These are phyloP conservation scores for Eurosta solidaginis DNA, from an alignment of 1,140 invertebrate species.

Conservation along the genomic window DNA sequence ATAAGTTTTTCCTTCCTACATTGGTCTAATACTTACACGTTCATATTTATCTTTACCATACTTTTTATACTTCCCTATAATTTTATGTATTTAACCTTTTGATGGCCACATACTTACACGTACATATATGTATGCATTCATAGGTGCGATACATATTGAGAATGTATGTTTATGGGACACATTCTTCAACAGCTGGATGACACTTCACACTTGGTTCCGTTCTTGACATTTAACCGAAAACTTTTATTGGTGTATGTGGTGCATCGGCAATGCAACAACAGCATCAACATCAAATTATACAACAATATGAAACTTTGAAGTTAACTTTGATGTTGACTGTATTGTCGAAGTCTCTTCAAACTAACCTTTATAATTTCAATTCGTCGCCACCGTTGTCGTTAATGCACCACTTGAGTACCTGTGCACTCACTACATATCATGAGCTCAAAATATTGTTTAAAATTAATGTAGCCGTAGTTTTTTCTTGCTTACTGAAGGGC, in stretches of 20 bases:
- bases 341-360: background rate
- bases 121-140: no score
- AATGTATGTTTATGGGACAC: background rate
- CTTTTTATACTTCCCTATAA: background rate
- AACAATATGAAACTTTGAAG: background rate
- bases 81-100: constrained; percentile 18
- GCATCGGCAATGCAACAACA: background rate
- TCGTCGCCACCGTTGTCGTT: background rate
- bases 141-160: no score
- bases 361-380: background rate
- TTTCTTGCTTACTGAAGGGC: no score
- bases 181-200: background rate
- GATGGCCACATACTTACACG: background rate
- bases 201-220: background rate
- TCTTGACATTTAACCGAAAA: background rate
- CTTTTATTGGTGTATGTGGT: constrained; percentile 5
- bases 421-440: background rate
- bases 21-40: background rate
- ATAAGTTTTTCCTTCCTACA: background rate
- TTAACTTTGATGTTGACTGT: background rate
- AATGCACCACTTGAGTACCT: background rate
- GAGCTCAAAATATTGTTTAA: background rate
- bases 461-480: background rate
- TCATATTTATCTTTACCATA: background rate
- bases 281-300: background rate